Conservation (phyloP, 2,888 invertebrate genomes). For the Callimorpha dominula region DNA sequence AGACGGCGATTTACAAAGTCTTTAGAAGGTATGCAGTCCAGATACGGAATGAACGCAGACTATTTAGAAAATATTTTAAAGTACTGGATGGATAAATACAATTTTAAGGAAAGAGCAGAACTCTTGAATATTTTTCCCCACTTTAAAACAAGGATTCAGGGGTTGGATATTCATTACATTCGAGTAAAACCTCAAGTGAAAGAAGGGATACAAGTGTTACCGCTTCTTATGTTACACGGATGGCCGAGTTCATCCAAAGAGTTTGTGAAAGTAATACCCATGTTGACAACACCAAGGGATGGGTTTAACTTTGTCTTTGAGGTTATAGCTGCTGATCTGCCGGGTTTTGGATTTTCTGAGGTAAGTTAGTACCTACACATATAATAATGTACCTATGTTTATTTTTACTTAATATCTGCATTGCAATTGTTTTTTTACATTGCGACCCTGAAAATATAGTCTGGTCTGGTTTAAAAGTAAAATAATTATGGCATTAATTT, state of each 20-base stretch:
- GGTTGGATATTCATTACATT: conserved; percentile 91
- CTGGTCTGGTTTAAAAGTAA: no score
- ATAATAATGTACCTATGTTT: not conserved
- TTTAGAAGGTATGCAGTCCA: conserved; percentile 90
- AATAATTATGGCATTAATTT: no score
- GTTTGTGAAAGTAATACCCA: conserved; percentile 91
- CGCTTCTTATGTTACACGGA: conserved; percentile 92
- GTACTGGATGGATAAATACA: conserved; percentile 92
- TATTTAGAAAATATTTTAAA: conserved; percentile 89
- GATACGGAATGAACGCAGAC: conserved; percentile 93
- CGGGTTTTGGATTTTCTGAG: conserved; percentile 91
- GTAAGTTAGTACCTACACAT: conserved; percentile 57
- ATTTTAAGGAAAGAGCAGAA: conserved; percentile 88
- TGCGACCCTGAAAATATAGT: no score
- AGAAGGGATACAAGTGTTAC: conserved; percentile 74
- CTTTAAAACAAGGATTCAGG: conserved; percentile 91
- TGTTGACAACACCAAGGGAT: conserved; percentile 85
- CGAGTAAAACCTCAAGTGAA: conserved; percentile 86
- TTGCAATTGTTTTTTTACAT: no score
- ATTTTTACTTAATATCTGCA: no score
- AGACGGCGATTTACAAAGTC: conserved; percentile 85
- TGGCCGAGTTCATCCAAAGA: conserved; percentile 96
- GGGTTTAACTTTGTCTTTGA: conserved; percentile 89
- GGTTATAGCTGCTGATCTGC: conserved; percentile 89
- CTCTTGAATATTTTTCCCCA: conserved; percentile 91